A percentile compares a stretch with the other conserved stretches of the same genome.
phyloP scores from a whole-genome alignment of 2,797 vertebrate genomes.

The Potorous gilbertii region DNA sequence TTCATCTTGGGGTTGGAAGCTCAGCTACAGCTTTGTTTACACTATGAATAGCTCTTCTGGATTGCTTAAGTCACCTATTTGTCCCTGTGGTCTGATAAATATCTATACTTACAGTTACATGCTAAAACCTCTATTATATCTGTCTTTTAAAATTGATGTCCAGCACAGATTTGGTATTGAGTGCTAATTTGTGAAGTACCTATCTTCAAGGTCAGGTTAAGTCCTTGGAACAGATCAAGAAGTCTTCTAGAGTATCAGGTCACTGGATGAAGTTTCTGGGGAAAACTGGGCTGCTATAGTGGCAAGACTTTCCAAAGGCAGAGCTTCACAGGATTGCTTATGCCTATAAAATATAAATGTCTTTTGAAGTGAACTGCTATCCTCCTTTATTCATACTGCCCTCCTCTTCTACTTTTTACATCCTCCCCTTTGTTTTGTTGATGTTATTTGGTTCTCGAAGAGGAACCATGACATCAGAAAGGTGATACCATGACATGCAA shows the following conservation, averaged over 20 bases:
- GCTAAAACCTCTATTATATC: not conserved
- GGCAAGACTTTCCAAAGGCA: not conserved
- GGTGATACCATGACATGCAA: too few species aligned
- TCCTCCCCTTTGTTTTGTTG: conserved; percentile 19
- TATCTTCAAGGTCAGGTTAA: conserved; percentile 28
- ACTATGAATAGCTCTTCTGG: conserved; percentile 35
- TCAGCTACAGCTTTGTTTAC: conserved; percentile 27
- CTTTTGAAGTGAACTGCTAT: not conserved
- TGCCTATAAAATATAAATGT: not conserved
- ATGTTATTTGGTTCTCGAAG: not conserved
- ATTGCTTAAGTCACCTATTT: conserved; percentile 45
- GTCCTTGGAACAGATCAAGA: conserved; percentile 48
- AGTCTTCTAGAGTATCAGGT: not conserved
- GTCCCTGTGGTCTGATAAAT: conserved; percentile 35
- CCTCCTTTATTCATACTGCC: not conserved
- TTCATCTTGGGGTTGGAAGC: conserved; percentile 21
- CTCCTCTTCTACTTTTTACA: not conserved
- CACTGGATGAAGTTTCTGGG: not conserved
- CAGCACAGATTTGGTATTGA: conserved; percentile 28
- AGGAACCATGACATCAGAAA: too few species aligned
- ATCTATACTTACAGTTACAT: not conserved
- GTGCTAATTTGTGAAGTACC: not conserved
- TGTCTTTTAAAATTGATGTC: conserved; percentile 34
- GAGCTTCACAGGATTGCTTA: conserved; percentile 15
- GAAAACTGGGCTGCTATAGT: not conserved